Evolutionary conservation across 1,140 invertebrate species (phyloP).

Genomic region (Calycopis cecrops): DNA sequence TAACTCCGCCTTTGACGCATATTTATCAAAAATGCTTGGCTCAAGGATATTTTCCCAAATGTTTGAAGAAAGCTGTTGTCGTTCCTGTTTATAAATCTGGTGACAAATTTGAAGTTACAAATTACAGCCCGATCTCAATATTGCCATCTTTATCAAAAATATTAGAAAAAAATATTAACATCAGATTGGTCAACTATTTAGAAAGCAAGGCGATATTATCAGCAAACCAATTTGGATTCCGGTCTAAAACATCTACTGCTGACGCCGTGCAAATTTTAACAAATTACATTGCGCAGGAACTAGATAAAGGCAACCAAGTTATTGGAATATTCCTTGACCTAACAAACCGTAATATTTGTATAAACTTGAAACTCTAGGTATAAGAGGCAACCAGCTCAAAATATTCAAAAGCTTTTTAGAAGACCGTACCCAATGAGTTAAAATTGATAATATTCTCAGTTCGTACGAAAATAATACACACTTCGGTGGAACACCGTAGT

Average conservation of each 20-base stretch:
- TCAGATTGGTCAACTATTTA: not conserved
- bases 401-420: not conserved
- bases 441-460: too few relatives aligned
- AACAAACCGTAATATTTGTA: too few relatives aligned
- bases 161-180: conserved; percentile 7
- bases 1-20: conserved; percentile 11
- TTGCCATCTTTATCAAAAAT: not conserved
- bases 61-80: conserved; percentile 18
- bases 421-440: not conserved
- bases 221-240: not conserved
- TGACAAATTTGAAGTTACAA: conserved; percentile 14
- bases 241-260: not conserved
- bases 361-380: not conserved
- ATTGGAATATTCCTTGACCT: too few relatives aligned
- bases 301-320: not conserved
- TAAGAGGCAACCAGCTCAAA: not conserved
- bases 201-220: not conserved
- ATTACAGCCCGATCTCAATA: conserved; percentile 24
- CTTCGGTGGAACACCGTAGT: too few relatives aligned
- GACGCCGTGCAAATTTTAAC: conserved; percentile 6
- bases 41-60: conserved; percentile 13
- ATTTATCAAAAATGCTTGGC: conserved; percentile 15
- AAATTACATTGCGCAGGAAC: not conserved
- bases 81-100: conserved; percentile 21
- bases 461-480: too few relatives aligned